Evolutionary conservation across 2,113 vertebrate genomes (phyloP).

Genomic region (Lophotis ruficrista): DNA sequence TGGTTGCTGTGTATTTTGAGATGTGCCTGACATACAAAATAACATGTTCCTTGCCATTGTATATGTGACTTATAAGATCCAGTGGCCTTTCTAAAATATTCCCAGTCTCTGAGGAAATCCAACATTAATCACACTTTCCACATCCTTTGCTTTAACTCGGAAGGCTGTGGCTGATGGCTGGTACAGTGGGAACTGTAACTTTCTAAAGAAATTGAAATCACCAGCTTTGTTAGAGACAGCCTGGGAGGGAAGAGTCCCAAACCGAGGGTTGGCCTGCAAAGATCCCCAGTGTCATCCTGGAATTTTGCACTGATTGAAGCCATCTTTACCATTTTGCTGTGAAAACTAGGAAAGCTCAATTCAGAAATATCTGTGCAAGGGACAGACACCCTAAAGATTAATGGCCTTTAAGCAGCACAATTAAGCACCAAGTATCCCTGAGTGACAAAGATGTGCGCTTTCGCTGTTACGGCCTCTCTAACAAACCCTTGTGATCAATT

Average conservation of each 20-base stretch:
- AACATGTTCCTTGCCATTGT: rapidly evolving
- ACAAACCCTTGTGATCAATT: conserved; percentile 49
- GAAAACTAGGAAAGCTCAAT: neutral
- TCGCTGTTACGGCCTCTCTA: conserved; percentile 18
- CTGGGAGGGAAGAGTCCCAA: neutral
- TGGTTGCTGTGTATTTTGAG: neutral
- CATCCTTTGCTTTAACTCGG: neutral
- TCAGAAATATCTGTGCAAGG: neutral
- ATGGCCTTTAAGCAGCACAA: neutral
- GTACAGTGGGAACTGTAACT: neutral
- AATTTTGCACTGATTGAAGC: neutral
- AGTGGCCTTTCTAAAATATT: neutral
- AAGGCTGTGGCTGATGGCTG: neutral
- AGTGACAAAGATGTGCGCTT: neutral
- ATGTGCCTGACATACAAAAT: neutral
- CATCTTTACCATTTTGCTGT: neutral
- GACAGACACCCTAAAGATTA: neutral
- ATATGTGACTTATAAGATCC: neutral
- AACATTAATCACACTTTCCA: neutral
- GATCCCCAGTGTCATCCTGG: neutral
- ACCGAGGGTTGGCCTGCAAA: neutral
- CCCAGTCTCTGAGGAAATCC: neutral
- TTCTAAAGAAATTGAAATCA: neutral
- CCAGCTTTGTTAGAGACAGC: neutral
- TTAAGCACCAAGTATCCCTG: neutral